These are phyloP conservation scores for Formica aserva DNA, from an alignment of 2,888 invertebrate genomes.

Conservation along the genomic window DNA sequence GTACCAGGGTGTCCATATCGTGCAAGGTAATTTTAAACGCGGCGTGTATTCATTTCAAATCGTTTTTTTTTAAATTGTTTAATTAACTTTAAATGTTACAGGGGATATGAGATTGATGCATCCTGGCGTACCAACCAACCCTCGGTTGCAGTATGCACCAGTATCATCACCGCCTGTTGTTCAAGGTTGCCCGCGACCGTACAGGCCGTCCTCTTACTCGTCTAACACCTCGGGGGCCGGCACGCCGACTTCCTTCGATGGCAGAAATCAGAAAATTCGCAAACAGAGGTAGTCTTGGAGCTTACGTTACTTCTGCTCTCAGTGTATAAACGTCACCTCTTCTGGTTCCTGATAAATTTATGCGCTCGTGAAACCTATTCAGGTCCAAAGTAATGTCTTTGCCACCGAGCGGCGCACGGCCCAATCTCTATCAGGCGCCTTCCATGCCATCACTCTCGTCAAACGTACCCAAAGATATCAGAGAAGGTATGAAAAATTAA, in stretches of 20 bases:
- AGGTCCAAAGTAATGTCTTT: slow-evolving; percentile 84
- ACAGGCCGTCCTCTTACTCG: slow-evolving; percentile 82
- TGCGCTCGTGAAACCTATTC: slow-evolving; percentile 5
- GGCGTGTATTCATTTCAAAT: not conserved
- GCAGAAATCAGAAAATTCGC: slow-evolving; percentile 83
- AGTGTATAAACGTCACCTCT: slow-evolving; percentile 1
- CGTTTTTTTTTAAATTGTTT: too few species aligned
- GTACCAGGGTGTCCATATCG: slow-evolving; percentile 84
- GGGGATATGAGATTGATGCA: slow-evolving; percentile 84
- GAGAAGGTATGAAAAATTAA: slow-evolving; percentile 80
- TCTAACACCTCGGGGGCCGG: slow-evolving; percentile 82
- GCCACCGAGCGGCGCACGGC: slow-evolving; percentile 80
- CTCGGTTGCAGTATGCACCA: slow-evolving; percentile 82
- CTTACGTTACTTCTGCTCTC: not conserved
- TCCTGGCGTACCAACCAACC: slow-evolving; percentile 82
- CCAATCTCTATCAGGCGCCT: slow-evolving; percentile 83
- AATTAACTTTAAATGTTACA: not conserved
- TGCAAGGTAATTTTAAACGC: slow-evolving; percentile 78
- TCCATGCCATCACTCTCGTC: slow-evolving; percentile 82
- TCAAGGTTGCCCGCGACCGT: slow-evolving; percentile 83
- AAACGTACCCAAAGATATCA: slow-evolving; percentile 82
- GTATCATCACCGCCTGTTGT: slow-evolving; percentile 84
- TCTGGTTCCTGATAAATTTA: slow-evolving; percentile 1
- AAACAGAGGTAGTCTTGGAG: slow-evolving; percentile 80
- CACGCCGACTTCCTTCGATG: slow-evolving; percentile 82